Conservation (phyloP, 1,140 invertebrate genomes). For the Halesus radiatus region DNA sequence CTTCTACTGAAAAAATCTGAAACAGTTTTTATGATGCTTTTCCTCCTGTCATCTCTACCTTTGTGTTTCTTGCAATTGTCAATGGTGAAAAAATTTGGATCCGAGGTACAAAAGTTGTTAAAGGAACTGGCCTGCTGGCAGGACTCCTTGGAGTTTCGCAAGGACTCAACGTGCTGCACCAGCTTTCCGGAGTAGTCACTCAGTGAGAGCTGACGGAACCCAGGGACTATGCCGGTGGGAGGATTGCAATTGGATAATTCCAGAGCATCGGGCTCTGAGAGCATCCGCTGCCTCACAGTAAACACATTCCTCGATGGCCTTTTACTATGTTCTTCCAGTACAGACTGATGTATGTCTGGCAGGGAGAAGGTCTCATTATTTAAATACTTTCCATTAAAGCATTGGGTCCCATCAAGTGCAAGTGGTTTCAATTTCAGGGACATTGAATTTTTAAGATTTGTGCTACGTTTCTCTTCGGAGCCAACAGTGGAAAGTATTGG, state of each 20-base stretch:
- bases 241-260: slow-evolving; percentile 48
- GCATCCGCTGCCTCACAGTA: slow-evolving; percentile 60
- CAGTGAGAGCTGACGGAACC: slow-evolving; percentile 59
- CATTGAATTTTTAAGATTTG: neutral
- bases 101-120: slow-evolving; percentile 69
- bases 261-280: slow-evolving; percentile 51
- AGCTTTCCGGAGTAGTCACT: slow-evolving; percentile 56
- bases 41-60: slow-evolving; percentile 78
- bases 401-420: neutral
- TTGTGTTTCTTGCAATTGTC: slow-evolving; percentile 67
- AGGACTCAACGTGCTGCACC: slow-evolving; percentile 52
- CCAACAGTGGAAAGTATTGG: neutral
- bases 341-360: slow-evolving; percentile 59
- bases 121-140: slow-evolving; percentile 60
- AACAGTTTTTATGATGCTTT: slow-evolving; percentile 87
- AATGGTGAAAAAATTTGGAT: slow-evolving; percentile 72
- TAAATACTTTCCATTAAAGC: neutral
- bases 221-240: slow-evolving; percentile 60
- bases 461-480: neutral
- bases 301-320: slow-evolving; percentile 59
- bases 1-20: slow-evolving; percentile 80
- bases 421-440: neutral
- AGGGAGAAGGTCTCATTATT: slow-evolving; percentile 59
- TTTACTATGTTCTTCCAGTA: slow-evolving; percentile 62
- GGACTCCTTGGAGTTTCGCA: slow-evolving; percentile 56